A percentile compares a stretch with the other conserved stretches of the same genome.
phyloP scores from a whole-genome alignment of 64 coral and sea anemone species.

The Montipora capricornis region DNA sequence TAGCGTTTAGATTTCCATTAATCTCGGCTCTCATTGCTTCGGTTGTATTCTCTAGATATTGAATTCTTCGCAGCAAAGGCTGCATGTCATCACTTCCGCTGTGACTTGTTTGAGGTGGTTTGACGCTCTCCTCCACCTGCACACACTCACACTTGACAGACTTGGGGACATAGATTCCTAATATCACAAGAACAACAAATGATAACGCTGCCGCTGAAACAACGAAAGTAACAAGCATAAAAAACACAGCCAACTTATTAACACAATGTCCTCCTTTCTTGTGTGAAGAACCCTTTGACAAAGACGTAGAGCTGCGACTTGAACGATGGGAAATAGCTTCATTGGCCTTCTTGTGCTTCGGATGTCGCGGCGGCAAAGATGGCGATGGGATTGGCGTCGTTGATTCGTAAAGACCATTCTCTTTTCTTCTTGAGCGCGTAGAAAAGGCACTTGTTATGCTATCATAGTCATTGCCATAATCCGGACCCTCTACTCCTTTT shows the following conservation, averaged over 20 bases:
- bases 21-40: not conserved
- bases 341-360: too few species aligned
- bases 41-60: not conserved
- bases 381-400: not conserved
- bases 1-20: not conserved
- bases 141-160: not conserved
- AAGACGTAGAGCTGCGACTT: not conserved
- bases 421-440: not conserved
- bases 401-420: not conserved
- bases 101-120: not conserved
- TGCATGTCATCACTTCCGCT: not conserved
- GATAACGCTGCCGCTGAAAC: not conserved
- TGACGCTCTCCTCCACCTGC: too few species aligned
- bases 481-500: not conserved
- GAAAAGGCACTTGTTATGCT: not conserved
- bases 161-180: not conserved
- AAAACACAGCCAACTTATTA: not conserved
- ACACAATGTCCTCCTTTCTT: not conserved
- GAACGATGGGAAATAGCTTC: not conserved
- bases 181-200: not conserved
- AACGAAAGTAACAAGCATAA: not conserved
- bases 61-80: not conserved
- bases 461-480: not conserved
- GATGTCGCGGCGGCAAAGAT: not conserved
- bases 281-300: not conserved